These are phyloP conservation scores for Phlogophora meticulosa DNA, from an alignment of 2,888 invertebrate species.

Conservation along the genomic window DNA sequence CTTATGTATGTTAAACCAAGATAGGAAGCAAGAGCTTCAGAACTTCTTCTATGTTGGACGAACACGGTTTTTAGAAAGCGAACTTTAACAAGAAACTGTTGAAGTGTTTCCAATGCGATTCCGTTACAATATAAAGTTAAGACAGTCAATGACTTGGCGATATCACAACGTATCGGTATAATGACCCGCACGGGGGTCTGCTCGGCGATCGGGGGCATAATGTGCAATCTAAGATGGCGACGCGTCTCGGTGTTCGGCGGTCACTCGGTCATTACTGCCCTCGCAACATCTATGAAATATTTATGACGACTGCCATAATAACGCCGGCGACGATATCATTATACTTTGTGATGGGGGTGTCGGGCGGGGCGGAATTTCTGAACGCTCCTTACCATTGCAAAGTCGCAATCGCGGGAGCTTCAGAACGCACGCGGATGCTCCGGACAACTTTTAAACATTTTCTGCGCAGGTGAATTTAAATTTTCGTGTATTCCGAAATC, in stretches of 20 bases:
- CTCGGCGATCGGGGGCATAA: constrained; percentile 55
- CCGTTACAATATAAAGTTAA: constrained; percentile 31
- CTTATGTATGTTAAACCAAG: constrained; percentile 16
- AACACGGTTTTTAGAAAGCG: not conserved
- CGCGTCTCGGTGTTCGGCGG: constrained; percentile 77
- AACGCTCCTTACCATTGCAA: constrained; percentile 90
- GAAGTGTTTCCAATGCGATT: constrained; percentile 23
- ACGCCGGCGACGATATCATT: constrained; percentile 91
- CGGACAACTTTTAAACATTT: constrained; percentile 72
- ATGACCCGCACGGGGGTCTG: constrained; percentile 58
- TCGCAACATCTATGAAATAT: constrained; percentile 89
- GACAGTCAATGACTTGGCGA: constrained; percentile 54
- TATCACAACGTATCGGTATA: constrained; percentile 56
- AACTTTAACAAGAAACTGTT: constrained; percentile 2
- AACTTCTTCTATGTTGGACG: constrained; percentile 8
- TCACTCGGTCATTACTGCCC: constrained; percentile 91
- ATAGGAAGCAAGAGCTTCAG: not conserved
- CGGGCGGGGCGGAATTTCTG: constrained; percentile 91
- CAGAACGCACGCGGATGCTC: constrained; percentile 75
- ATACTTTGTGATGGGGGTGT: constrained; percentile 92
- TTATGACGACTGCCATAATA: constrained; percentile 91
- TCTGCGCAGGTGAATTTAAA: constrained; percentile 80
- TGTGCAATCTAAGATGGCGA: constrained; percentile 72
- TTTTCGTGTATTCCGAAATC: constrained; percentile 69
- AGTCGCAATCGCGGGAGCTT: constrained; percentile 83